Evolutionary conservation across 2,888 invertebrate species (phyloP).

Genomic region (Crocallis elinguaria): DNA sequence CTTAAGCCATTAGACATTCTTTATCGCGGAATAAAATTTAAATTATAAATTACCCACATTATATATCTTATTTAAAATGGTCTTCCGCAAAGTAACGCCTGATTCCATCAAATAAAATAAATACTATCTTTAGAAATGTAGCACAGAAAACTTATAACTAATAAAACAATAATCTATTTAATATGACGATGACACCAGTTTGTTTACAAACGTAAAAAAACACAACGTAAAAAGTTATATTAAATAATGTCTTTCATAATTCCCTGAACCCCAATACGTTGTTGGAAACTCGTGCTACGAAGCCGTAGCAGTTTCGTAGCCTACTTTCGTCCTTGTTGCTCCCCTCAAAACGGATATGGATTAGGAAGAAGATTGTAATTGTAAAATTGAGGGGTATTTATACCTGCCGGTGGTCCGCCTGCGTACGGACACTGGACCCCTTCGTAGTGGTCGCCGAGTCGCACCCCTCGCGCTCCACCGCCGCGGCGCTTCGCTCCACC

Average conservation of each 20-base stretch:
- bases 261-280: neutral
- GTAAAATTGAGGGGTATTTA: constrained; percentile 18
- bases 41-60: too few species aligned
- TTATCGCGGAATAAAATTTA: too few species aligned
- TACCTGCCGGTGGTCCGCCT: constrained; percentile 88
- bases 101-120: too few species aligned
- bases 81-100: too few species aligned
- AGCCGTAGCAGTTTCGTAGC: constrained; percentile 22
- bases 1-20: too few species aligned
- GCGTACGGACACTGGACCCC: constrained; percentile 83
- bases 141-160: too few species aligned
- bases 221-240: too few species aligned
- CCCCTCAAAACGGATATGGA: constrained; percentile 5
- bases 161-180: too few species aligned
- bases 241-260: neutral
- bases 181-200: too few species aligned
- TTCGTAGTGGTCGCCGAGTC: constrained; percentile 75
- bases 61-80: too few species aligned
- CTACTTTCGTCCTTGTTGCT: constrained; percentile 5
- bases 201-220: neutral
- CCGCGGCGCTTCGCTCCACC: constrained; percentile 80
- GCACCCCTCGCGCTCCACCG: constrained; percentile 81
- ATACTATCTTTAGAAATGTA: too few species aligned
- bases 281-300: constrained; percentile 10
- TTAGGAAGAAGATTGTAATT: constrained; percentile 4